phyloP scores from a whole-genome alignment of 2,113 vertebrate species.

The Ceyx margarethae region DNA sequence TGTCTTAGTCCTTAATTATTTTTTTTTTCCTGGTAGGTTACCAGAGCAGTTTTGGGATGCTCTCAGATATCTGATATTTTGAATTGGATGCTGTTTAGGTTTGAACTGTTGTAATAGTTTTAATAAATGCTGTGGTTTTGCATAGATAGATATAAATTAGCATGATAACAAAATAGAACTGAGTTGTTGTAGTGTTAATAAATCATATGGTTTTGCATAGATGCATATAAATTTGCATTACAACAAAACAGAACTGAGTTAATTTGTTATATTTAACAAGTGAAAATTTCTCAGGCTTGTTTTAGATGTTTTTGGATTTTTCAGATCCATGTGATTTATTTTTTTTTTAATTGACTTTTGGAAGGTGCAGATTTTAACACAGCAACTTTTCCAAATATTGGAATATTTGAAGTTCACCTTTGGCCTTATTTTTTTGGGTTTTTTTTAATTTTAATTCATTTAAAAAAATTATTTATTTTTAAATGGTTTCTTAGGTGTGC shows the following conservation, averaged over 20 bases:
- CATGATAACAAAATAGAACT: neutral
- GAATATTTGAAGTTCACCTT: neutral
- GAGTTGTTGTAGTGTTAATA: neutral
- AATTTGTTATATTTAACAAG: neutral
- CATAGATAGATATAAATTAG: neutral
- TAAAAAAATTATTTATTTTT: neutral
- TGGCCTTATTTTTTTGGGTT: neutral
- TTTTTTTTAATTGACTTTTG: neutral
- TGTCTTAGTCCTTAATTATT: neutral
- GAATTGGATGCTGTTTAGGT: neutral
- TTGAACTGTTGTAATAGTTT: neutral
- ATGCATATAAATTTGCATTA: neutral
- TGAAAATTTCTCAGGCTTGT: neutral
- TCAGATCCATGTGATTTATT: neutral
- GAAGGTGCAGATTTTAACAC: neutral
- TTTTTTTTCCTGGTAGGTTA: neutral
- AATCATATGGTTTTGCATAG: neutral
- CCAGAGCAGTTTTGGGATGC: neutral
- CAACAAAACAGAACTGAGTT: neutral
- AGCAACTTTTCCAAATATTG: neutral
- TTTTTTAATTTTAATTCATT: neutral
- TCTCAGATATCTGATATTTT: neutral
- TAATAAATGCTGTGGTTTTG: neutral
- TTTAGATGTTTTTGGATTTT: neutral
- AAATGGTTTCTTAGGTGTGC: neutral